Evolutionary conservation across 30 jellyfish, hydroid and myxozoan genomes (phyloP).

Genomic region (Mastigias papua): DNA sequence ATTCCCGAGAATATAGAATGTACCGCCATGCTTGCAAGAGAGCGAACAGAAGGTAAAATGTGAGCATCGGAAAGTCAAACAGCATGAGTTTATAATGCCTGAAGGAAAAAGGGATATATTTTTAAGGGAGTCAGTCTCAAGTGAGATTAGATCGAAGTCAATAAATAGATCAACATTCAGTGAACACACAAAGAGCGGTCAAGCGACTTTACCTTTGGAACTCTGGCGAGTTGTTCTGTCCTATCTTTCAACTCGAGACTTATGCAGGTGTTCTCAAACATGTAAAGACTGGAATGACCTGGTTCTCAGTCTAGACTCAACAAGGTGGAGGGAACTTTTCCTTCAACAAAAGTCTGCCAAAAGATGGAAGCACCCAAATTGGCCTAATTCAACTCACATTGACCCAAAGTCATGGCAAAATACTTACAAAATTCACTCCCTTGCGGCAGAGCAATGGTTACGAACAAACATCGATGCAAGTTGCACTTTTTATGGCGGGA

Average conservation of each 20-base stretch:
- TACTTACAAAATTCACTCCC: conserved; percentile 65
- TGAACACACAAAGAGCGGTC: neutral
- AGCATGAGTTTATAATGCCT: neutral
- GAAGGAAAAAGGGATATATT: neutral
- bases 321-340: conserved; percentile 88
- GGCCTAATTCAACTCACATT: conserved; percentile 81
- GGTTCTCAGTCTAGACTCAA: conserved; percentile 83
- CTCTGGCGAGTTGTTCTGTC: conserved; percentile 92
- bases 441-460: conserved; percentile 82
- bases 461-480: conserved; percentile 52
- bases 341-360: conserved; percentile 70
- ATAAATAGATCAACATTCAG: conserved; percentile 2
- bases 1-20: neutral
- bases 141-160: conserved; percentile 1
- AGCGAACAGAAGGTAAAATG: neutral
- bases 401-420: conserved; percentile 83
- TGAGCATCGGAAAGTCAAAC: conserved; percentile 35
- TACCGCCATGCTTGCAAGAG: neutral
- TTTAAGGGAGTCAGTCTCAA: neutral
- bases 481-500: conserved; percentile 72
- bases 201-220: conserved; percentile 70
- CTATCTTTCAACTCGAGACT: conserved; percentile 70
- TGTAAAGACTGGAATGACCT: conserved; percentile 86
- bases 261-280: conserved; percentile 81
- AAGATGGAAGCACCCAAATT: conserved; percentile 94